These are phyloP conservation scores for Megaustenia siamemsis DNA, from an alignment of 2,888 invertebrate species.

Conservation along the genomic window DNA sequence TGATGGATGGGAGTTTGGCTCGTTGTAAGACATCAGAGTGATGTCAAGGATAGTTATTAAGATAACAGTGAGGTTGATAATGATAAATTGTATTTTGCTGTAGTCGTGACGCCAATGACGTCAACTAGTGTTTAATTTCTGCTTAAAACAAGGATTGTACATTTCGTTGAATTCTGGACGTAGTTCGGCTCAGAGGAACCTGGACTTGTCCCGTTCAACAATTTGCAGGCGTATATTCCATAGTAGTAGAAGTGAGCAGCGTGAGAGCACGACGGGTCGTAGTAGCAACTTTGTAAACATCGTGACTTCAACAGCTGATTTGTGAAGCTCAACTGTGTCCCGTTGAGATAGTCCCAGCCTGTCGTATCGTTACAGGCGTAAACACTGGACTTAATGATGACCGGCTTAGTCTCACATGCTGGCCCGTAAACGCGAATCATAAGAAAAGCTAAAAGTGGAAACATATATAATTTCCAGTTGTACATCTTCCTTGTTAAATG, in stretches of 20 bases:
- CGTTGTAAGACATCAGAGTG: too few relatives aligned
- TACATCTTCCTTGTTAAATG: too few relatives aligned
- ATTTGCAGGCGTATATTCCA: not conserved
- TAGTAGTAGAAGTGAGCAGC: not conserved
- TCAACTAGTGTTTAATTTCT: too few relatives aligned
- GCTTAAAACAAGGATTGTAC: not conserved
- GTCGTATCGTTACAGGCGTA: not conserved
- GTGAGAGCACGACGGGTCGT: not conserved
- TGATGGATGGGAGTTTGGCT: too few relatives aligned
- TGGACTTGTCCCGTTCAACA: not conserved
- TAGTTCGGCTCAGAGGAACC: not conserved
- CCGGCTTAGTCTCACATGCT: not conserved
- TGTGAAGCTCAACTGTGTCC: not conserved
- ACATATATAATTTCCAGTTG: too few relatives aligned
- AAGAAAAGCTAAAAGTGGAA: not conserved
- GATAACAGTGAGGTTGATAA: too few relatives aligned
- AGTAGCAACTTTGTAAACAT: conserved; percentile 11
- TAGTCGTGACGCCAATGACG: too few relatives aligned
- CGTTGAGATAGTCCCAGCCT: conserved; percentile 31
- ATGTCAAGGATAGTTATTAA: too few relatives aligned
- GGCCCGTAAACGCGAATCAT: not conserved
- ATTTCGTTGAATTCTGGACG: not conserved
- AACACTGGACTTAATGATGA: conserved; percentile 7
- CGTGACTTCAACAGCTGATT: conserved; percentile 3
- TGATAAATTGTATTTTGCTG: too few relatives aligned